phyloP scores from a whole-genome alignment of 2,888 invertebrate species.

The Nemotelus nigrinus region DNA sequence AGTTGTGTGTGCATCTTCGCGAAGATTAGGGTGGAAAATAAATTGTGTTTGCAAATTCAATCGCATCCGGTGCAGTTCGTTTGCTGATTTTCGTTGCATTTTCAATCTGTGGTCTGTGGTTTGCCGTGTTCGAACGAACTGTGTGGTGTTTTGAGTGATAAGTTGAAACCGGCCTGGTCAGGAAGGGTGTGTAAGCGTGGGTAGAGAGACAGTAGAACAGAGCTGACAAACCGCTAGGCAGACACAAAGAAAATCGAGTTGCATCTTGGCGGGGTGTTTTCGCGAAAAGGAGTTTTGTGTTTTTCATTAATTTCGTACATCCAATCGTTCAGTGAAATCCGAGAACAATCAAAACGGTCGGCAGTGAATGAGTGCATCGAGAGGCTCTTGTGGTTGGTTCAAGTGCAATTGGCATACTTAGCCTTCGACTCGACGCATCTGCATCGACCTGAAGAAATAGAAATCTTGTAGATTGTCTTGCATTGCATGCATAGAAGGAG shows the following conservation, averaged over 20 bases:
- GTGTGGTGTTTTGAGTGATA: neutral
- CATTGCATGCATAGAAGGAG: conserved; percentile 3
- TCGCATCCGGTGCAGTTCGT: neutral
- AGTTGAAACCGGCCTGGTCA: neutral
- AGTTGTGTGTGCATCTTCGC: conserved; percentile 1
- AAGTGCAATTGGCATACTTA: no score
- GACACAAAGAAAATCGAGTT: conserved; percentile 19
- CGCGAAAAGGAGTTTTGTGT: conserved; percentile 13
- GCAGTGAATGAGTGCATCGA: no score
- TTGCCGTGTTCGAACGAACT: neutral
- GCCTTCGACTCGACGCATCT: neutral
- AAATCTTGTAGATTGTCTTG: neutral
- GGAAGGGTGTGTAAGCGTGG: conserved; percentile 21
- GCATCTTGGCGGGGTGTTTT: conserved; percentile 8
- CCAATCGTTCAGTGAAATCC: neutral
- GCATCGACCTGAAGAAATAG: neutral
- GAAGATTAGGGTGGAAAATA: neutral
- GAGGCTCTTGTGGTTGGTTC: no score
- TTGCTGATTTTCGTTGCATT: neutral
- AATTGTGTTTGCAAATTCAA: no score
- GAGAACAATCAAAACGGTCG: no score
- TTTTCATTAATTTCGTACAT: neutral
- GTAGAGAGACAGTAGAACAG: neutral
- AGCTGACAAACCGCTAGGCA: neutral
- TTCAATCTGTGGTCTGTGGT: no score